Conservation (phyloP, 1,140 invertebrate species). For the Triops longicaudatus region DNA sequence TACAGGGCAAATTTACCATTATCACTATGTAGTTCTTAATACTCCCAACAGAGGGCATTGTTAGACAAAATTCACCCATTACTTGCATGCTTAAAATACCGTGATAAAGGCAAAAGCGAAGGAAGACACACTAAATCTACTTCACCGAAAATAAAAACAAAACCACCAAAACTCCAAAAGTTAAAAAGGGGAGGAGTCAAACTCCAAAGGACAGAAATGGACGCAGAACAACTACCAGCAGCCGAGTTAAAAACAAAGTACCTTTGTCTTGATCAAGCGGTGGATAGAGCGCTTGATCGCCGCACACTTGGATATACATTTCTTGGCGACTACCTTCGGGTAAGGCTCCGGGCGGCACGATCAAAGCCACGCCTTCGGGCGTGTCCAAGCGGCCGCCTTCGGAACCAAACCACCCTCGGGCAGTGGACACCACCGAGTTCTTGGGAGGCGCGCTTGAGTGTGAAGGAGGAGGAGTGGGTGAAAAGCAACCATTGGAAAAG, state of each 20-base stretch:
- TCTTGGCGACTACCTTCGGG: conserved; percentile 70
- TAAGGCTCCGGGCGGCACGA: conserved; percentile 79
- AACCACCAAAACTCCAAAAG: too few species aligned
- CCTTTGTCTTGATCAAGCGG: conserved; percentile 79
- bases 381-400: conserved; percentile 73
- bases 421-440: conserved; percentile 42
- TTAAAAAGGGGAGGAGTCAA: too few species aligned
- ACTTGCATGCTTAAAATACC: neutral
- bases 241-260: conserved; percentile 39
- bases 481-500: conserved; percentile 4
- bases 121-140: too few species aligned
- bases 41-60: too few species aligned
- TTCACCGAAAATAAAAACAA: too few species aligned
- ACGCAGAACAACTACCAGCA: too few species aligned
- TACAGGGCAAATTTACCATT: conserved; percentile 43
- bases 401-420: conserved; percentile 62
- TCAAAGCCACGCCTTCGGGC: conserved; percentile 73
- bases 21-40: neutral
- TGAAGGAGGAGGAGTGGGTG: conserved; percentile 20
- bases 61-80: neutral
- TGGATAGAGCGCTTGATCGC: conserved; percentile 56
- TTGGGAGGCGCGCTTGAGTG: conserved; percentile 29
- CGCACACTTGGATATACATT: conserved; percentile 85
- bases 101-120: neutral
- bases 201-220: too few species aligned